A percentile compares a stretch with the other conserved stretches of the same genome.
phyloP scores from a whole-genome alignment of 2,888 invertebrate species.

The Rhaphigaster nebulosa region DNA sequence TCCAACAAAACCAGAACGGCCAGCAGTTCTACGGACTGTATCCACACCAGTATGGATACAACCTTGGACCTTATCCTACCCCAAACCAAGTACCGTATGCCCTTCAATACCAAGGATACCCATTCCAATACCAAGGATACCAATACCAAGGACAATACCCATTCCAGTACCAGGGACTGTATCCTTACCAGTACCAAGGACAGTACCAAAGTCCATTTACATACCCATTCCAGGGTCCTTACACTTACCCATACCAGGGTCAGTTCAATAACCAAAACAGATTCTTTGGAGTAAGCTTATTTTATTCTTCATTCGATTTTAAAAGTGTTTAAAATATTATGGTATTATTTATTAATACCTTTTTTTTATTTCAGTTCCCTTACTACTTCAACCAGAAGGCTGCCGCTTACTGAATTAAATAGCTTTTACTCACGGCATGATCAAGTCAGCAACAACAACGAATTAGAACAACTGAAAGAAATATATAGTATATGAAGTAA shows the following conservation, averaged over 20 bases:
- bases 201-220: background rate
- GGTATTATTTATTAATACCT: background rate
- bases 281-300: constrained; percentile 4
- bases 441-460: too few relatives aligned
- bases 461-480: too few relatives aligned
- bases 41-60: background rate
- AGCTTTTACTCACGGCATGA: too few relatives aligned
- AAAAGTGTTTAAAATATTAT: background rate
- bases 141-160: background rate
- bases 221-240: constrained; percentile 1
- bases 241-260: constrained; percentile 14
- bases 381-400: constrained; percentile 21
- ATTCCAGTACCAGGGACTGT: background rate
- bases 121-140: background rate
- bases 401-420: background rate
- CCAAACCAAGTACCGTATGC: background rate
- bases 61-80: background rate
- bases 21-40: background rate
- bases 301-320: background rate
- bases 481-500: too few relatives aligned
- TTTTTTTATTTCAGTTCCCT: background rate
- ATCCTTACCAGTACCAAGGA: background rate
- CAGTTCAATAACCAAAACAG: background rate
- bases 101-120: background rate
- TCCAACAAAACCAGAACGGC: background rate